A percentile compares a stretch with the other conserved stretches of the same genome.
Evolutionary conservation across 2,113 vertebrate species (phyloP).

Genomic region (Sula dactylatra): DNA sequence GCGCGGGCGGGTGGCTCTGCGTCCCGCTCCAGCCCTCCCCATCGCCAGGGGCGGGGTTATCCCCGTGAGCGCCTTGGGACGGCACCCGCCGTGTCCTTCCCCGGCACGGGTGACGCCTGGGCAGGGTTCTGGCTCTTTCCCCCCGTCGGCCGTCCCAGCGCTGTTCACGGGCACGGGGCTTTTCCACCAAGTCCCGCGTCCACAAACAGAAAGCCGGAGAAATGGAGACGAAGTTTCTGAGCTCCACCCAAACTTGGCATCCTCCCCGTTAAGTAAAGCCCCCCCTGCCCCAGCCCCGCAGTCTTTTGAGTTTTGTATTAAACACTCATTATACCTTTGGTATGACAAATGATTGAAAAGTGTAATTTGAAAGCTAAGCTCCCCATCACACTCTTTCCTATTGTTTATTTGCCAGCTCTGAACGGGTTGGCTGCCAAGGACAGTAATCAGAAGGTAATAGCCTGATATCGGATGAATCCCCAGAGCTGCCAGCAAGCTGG

Average conservation of each 20-base stretch:
- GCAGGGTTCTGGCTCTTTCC: not conserved
- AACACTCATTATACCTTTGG: constrained; percentile 27
- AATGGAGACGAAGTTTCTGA: not conserved
- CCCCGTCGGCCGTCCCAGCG: fast-evolving
- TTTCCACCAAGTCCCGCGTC: not conserved
- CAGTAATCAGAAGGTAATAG: constrained; percentile 71
- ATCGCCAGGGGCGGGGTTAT: not conserved
- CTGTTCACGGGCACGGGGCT: fast-evolving
- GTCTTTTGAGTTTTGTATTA: not conserved
- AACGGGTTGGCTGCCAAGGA: constrained; percentile 64
- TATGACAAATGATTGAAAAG: constrained; percentile 60
- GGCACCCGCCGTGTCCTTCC: not conserved
- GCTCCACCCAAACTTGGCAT: not conserved
- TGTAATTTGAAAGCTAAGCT: constrained; percentile 33
- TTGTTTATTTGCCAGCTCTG: constrained; percentile 62
- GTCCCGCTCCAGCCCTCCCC: not conserved
- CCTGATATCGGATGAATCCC: constrained; percentile 62
- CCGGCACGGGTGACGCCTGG: not conserved
- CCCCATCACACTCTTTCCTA: constrained; percentile 38
- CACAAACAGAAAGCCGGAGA: not conserved
- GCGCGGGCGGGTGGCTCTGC: not conserved
- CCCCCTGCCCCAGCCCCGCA: not conserved
- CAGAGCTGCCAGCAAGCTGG: constrained; percentile 62
- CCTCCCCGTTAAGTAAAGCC: not conserved
- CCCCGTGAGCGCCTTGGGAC: not conserved